A percentile compares a stretch with the other conserved stretches of the same genome.
These are phyloP conservation scores for Chionomys nivalis DNA, from an alignment of 2,113 vertebrate species.

Conservation along the genomic window DNA sequence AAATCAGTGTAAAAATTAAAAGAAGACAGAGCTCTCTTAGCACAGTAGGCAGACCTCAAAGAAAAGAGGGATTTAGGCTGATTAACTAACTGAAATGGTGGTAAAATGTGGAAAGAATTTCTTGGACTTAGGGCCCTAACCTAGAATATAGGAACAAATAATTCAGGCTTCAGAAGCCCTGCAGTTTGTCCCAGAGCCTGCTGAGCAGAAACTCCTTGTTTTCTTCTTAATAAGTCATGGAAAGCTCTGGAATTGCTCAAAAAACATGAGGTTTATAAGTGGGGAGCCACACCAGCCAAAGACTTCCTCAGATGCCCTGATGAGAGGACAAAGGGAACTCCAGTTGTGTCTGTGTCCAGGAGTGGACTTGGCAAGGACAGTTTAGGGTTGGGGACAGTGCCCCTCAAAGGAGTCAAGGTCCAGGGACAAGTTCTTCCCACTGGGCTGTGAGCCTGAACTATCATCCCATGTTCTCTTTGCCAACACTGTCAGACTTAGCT, in stretches of 20 bases:
- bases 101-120: background rate
- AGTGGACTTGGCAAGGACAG: background rate
- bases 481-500: background rate
- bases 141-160: background rate
- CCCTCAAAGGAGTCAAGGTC: background rate
- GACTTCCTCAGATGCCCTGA: background rate
- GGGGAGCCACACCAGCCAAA: background rate
- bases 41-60: background rate
- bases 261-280: background rate
- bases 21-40: background rate
- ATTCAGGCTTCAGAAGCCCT: background rate
- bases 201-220: background rate
- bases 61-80: background rate
- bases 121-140: background rate
- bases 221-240: background rate
- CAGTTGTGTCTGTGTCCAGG: background rate
- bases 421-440: background rate
- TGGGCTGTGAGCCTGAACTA: background rate
- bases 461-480: background rate
- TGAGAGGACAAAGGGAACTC: background rate
- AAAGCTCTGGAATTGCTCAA: slow-evolving; percentile 5
- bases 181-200: background rate
- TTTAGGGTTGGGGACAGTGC: background rate
- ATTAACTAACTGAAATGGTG: background rate
- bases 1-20: background rate